Evolutionary conservation across 2,888 invertebrate genomes (phyloP).

Genomic region (Embidobia sp.): DNA sequence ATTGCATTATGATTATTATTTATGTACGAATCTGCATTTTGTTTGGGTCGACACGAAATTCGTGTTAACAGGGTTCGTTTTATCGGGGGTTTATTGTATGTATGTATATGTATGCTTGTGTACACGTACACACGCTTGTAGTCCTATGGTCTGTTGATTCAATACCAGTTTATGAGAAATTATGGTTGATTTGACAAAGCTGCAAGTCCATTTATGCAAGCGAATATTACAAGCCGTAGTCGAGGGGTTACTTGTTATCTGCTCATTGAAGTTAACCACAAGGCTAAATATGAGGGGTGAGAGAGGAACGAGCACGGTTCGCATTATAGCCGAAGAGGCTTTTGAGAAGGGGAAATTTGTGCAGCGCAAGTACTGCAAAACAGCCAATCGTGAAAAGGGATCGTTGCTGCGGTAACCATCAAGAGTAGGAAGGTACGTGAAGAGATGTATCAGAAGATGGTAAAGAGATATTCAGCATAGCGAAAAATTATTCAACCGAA

Average conservation of each 20-base stretch:
- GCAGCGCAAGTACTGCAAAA: conserved; percentile 56
- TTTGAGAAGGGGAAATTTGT: conserved; percentile 59
- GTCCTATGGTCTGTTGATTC: conserved; percentile 39
- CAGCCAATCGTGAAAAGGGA: conserved; percentile 79
- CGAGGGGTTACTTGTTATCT: conserved; percentile 81
- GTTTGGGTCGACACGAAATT: too few relatives aligned
- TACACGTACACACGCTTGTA: too few relatives aligned
- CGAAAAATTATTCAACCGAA: conserved; percentile 80
- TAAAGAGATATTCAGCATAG: conserved; percentile 64
- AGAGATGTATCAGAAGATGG: conserved; percentile 59
- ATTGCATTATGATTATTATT: too few relatives aligned
- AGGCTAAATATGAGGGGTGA: conserved; percentile 77
- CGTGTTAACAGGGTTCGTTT: too few relatives aligned
- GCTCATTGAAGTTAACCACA: conserved; percentile 82
- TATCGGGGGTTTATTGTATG: too few relatives aligned
- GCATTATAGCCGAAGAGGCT: conserved; percentile 63
- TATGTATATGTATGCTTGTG: too few relatives aligned
- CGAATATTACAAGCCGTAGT: conserved; percentile 79
- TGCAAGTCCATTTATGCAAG: conserved; percentile 80
- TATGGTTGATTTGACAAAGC: conserved; percentile 81
- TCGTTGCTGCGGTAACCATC: conserved; percentile 81
- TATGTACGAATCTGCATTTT: too few relatives aligned
- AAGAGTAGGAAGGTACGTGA: conserved; percentile 65
- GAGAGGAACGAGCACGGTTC: conserved; percentile 42
- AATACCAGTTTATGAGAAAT: conserved; percentile 76